Base-by-base conservation (phyloP, 2,888 invertebrate genomes). In the Calameuta idolon region DNA sequence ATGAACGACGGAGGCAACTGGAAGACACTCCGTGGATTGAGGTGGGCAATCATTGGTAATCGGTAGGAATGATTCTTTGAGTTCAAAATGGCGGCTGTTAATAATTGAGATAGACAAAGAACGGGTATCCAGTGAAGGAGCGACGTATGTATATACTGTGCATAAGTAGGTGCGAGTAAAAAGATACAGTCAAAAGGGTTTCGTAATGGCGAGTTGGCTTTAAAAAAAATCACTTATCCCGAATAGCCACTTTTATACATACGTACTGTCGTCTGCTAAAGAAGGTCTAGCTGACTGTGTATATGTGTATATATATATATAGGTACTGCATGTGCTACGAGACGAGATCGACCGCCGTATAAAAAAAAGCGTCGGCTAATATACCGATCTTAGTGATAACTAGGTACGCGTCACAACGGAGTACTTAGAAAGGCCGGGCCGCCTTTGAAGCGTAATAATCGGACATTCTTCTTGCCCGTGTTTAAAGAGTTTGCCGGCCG, bases 391-490 rank as follows among this genome's bases (percentile, higher is more conserved):
- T 71, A 71, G 71, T 34, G 71, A 71, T 71, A 71, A 71, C 71
- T 71, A 71, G 71, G 34, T 71, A 71, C 71, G 71, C 71, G 71
- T 71, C 71, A 33, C 71, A 71, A 71, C 33, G 71, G 34, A 71
- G 71, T 71, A 71, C 71, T 71, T 34, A 34, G 71, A 71, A 71
- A 71, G 71, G 34, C 33, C 31, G 71, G 12, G 71, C 71, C 71
- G 71, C 71, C 71, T 71, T 71, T 71, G 71, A 34, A 71, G 71
- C 71, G 71, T 71, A 71, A 34, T 71, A 71, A 71, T 71, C 71
- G 71, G 71, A 71, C 71, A 71, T 71, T 71, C 33, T 71, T 71
- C 71, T 71, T 71, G 71, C 31, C 71, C 71, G 71, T 71, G 71
- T 71, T 71, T 71, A 34, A 55, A 23, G 71, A 71, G 71, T 71